Conservation (phyloP, 1,140 invertebrate genomes). For the Trachelipus rathkii region DNA sequence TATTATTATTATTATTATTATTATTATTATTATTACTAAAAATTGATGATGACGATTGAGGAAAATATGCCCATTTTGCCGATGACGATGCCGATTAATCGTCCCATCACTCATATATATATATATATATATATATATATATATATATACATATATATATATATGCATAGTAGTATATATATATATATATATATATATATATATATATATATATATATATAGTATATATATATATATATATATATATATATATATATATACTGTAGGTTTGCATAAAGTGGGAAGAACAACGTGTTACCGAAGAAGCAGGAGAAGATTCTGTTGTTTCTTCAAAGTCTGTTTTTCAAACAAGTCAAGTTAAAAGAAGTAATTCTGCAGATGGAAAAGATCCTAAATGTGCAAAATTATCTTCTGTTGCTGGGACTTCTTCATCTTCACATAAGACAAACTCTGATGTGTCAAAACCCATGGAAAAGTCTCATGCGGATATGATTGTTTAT, state of each 20-base stretch:
- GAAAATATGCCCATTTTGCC: too few species aligned
- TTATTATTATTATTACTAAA: too few species aligned
- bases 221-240: too few species aligned
- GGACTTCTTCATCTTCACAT: background rate
- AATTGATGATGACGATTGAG: too few species aligned
- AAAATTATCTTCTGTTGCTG: constrained; percentile 30
- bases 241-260: constrained; percentile 8
- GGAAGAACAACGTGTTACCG: constrained; percentile 77
- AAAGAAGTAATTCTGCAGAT: constrained; percentile 23
- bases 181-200: too few species aligned
- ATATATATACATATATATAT: background rate
- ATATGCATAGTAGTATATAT: background rate
- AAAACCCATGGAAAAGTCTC: constrained; percentile 75
- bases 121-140: background rate
- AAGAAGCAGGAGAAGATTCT: constrained; percentile 53
- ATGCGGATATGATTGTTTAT: constrained; percentile 87
- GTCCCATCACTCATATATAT: too few species aligned
- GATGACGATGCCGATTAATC: too few species aligned
- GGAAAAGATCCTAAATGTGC: constrained; percentile 31
- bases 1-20: too few species aligned
- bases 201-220: too few species aligned
- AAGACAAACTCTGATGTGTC: constrained; percentile 23
- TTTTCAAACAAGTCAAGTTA: constrained; percentile 31
- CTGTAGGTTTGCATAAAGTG: constrained; percentile 75
- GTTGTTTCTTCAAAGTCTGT: constrained; percentile 13